Conservation (phyloP, 2,113 vertebrate genomes). For the Rhombomys opimus region DNA sequence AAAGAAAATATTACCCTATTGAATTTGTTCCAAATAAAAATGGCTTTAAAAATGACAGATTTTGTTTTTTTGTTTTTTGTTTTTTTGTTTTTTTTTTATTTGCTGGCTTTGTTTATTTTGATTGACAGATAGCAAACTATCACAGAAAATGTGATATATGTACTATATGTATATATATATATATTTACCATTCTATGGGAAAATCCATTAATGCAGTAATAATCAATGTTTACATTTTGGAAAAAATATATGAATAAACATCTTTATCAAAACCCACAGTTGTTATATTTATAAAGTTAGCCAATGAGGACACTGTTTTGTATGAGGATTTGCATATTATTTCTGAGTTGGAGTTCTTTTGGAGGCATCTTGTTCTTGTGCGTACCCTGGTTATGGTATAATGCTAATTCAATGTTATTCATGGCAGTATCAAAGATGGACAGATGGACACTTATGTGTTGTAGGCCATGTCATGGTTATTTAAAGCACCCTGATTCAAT, state of each 20-base stretch:
- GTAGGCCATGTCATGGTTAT: fast-evolving
- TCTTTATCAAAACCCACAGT: background rate
- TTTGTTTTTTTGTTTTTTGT: background rate
- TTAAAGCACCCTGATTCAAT: background rate
- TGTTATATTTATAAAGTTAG: background rate
- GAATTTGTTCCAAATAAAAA: background rate
- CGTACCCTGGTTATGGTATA: too few relatives aligned
- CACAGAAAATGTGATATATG: background rate
- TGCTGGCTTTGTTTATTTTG: background rate
- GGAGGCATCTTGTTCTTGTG: fast-evolving
- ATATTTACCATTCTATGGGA: background rate
- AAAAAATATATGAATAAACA: background rate
- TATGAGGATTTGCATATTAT: background rate
- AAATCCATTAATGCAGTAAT: background rate
- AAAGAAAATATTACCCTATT: background rate
- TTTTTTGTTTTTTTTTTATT: background rate
- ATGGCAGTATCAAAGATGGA: fast-evolving
- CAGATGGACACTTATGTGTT: background rate
- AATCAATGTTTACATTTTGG: background rate
- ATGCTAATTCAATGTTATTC: too few relatives aligned
- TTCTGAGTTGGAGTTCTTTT: background rate
- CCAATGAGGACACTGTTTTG: background rate
- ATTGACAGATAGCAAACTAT: background rate
- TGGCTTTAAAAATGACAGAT: background rate
- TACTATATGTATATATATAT: too few relatives aligned